Evolutionary conservation across 2,113 vertebrate species (phyloP).

Genomic region (Xiphophorus hellerii): DNA sequence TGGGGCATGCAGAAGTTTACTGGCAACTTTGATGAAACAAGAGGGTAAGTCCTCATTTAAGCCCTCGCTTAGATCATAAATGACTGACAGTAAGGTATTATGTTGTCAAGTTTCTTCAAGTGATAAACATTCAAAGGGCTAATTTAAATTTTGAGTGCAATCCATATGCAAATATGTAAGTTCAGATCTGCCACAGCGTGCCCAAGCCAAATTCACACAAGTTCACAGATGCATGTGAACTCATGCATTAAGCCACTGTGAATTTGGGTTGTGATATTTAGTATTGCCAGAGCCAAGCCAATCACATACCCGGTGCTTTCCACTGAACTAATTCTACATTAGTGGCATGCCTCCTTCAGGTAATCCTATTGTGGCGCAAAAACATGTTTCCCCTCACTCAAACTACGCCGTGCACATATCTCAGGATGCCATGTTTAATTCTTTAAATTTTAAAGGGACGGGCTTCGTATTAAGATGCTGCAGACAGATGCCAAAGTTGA

Average conservation of each 20-base stretch:
- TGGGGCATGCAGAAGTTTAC: constrained; percentile 45
- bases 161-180: constrained; percentile 2
- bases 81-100: constrained; percentile 4
- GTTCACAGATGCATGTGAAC: background rate
- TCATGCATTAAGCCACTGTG: background rate
- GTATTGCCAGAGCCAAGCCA: constrained; percentile 18
- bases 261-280: constrained; percentile 5
- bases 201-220: background rate
- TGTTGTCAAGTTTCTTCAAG: constrained; percentile 2
- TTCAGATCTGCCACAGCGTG: background rate
- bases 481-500: constrained; percentile 69
- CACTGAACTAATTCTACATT: constrained; percentile 30
- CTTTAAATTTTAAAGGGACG: constrained; percentile 40
- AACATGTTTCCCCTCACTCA: constrained; percentile 24
- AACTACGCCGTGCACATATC: constrained; percentile 23
- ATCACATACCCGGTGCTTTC: constrained; percentile 8
- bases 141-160: background rate
- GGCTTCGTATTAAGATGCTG: constrained; percentile 65
- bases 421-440: constrained; percentile 43
- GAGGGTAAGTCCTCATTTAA: constrained; percentile 6
- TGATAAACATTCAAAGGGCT: background rate
- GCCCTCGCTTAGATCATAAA: background rate
- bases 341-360: constrained; percentile 19
- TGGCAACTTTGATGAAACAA: constrained; percentile 46
- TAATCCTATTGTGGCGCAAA: constrained; percentile 38